These are phyloP conservation scores for Apomyelois bistriatella DNA, from an alignment of 2,888 invertebrate species.

Conservation along the genomic window DNA sequence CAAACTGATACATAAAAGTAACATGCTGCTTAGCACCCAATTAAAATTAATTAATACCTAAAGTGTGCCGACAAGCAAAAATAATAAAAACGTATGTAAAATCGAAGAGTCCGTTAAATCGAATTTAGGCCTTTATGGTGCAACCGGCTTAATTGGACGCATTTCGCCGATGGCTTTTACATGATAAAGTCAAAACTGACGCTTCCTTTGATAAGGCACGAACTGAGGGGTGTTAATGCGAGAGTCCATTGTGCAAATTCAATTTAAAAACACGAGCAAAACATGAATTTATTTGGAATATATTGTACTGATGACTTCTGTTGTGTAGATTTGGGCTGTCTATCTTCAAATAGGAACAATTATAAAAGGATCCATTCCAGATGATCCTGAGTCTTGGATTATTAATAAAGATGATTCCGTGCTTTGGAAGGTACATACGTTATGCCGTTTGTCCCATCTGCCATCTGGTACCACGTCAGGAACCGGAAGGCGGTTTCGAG, in stretches of 20 bases:
- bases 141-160: constrained; percentile 53
- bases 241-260: constrained; percentile 46
- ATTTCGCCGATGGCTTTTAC: constrained; percentile 57
- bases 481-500: no score
- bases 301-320: no score
- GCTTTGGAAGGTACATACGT: no score
- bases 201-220: constrained; percentile 67
- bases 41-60: constrained; percentile 11
- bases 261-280: constrained; percentile 27
- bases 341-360: no score
- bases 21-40: constrained; percentile 4
- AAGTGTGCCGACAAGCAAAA: not conserved
- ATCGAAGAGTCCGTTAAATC: constrained; percentile 21
- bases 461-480: no score
- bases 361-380: no score
- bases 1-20: not conserved
- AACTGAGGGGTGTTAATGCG: constrained; percentile 53
- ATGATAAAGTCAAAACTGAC: constrained; percentile 67
- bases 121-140: constrained; percentile 39
- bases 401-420: no score
- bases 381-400: no score
- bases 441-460: no score
- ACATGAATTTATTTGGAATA: not conserved
- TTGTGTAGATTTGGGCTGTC: no score
- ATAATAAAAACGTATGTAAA: constrained; percentile 4